These are phyloP conservation scores for Choloepus hoffmanni DNA, from an alignment of 2,113 vertebrate species.

Conservation along the genomic window DNA sequence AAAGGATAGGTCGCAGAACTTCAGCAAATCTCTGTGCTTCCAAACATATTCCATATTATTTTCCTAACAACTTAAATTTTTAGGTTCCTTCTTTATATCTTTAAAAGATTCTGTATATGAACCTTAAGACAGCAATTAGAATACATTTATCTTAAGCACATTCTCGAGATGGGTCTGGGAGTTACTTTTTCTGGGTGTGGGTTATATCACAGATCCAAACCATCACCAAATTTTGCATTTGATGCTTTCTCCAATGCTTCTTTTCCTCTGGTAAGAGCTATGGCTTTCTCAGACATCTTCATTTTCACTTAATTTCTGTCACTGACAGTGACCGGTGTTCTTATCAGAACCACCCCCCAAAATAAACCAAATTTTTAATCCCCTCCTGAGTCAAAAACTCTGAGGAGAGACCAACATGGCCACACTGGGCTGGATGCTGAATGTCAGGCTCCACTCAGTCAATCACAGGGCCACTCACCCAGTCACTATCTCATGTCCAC, in stretches of 20 bases:
- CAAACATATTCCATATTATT: neutral
- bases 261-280: neutral
- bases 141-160: neutral
- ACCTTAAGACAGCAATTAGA: neutral
- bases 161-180: accelerated
- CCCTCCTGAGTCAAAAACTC: neutral
- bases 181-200: neutral
- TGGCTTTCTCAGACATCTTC: neutral
- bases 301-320: neutral
- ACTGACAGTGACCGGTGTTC: neutral
- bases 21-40: neutral
- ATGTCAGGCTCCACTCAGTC: too few species aligned
- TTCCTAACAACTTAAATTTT: neutral
- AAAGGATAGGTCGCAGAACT: neutral
- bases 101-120: neutral
- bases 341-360: neutral
- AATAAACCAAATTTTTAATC: neutral
- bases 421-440: accelerated
- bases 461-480: neutral
- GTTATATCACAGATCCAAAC: neutral
- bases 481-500: neutral
- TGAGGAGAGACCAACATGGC: neutral
- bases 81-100: neutral
- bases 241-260: neutral
- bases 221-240: neutral